Evolutionary conservation across 2,797 vertebrate species (phyloP), one percentile per base, ranked within the genome.

Genomic region (Chaetodon trifasciatus): DNA sequence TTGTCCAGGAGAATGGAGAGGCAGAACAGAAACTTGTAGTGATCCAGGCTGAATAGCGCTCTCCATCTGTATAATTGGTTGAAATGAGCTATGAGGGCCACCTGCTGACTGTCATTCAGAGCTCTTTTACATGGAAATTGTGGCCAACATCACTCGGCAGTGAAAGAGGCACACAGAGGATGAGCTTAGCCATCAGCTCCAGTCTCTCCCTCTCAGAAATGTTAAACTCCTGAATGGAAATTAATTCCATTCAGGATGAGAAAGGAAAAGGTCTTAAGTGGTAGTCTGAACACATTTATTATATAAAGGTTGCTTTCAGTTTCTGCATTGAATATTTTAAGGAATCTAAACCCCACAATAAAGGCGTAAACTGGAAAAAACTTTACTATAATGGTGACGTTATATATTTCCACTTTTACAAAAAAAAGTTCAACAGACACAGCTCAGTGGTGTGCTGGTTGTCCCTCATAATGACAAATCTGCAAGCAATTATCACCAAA

Each of bases 21-120:
- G 82, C 69, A 78, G 60, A 85, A 63, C 66, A 69, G 87, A 86
- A 86, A 89, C 74, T 81, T 90, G 90, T 78, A 86, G 86, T 24
- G 73, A 90, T 89, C 58, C 47, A 58, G 63, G 35, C 68, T 87
- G 87, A 87, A 90, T 73, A 49, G 66, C 62, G 55, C 79, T 79
- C 80, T 60, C 72, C 68, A 24, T 86, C 85, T 83, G 82, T 74
- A 84, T 93, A 94, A 95, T 92, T 93, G 90, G 85, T 81, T 91
- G 85, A 91, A 93, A 93, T 66, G 75, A 92, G 89, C 83, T 63
- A 46, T 72, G 79, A 83, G 73, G 87, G 69, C 87, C 88, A 86
- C 91, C 93, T 89, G 91, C 85, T 91, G 89, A 83, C 79, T 72
- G 82, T 71, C 89, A 84, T 82, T 88, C 88, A 86, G 58, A 65